Percentiles rank a stretch among this genome's conserved stretches.
phyloP scores from a whole-genome alignment of 2,888 invertebrate genomes.

The Macrostomum cliftonense region DNA sequence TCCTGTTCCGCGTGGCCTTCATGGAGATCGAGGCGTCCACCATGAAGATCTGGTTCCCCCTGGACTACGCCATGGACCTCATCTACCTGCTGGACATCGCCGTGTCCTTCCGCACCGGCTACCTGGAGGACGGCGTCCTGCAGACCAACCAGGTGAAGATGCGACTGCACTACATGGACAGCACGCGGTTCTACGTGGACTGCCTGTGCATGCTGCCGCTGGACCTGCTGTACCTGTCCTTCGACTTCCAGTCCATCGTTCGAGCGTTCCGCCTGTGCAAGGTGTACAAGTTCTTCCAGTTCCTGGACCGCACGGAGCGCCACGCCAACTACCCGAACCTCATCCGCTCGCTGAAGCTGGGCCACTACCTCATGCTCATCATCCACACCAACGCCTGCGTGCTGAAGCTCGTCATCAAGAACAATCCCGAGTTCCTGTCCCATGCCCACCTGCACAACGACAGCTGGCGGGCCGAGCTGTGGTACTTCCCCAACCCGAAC shows the following conservation, averaged over 20 bases:
- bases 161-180: conserved; percentile 90
- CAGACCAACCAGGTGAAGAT: conserved; percentile 84
- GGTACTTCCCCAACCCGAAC: conserved; percentile 10
- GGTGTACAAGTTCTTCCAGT: conserved; percentile 92
- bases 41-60: conserved; percentile 76
- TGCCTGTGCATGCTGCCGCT: conserved; percentile 87
- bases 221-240: conserved; percentile 90
- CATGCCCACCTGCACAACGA: conserved; percentile 44
- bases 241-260: conserved; percentile 76
- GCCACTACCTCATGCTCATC: conserved; percentile 81
- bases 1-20: conserved; percentile 94
- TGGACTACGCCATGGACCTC: conserved; percentile 89
- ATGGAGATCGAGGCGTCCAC: conserved; percentile 73
- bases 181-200: conserved; percentile 89
- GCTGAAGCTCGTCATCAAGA: conserved; percentile 67
- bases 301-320: conserved; percentile 89
- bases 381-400: conserved; percentile 99
- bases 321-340: conserved; percentile 97
- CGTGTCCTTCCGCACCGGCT: conserved; percentile 91
- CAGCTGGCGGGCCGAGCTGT: conserved; percentile 31
- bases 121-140: conserved; percentile 85
- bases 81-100: conserved; percentile 84
- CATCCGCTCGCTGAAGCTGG: conserved; percentile 40
- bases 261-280: conserved; percentile 86
- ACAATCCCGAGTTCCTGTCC: background rate